A percentile compares a stretch with the other conserved stretches of the same genome.
Evolutionary conservation across 2,797 vertebrate genomes (phyloP).

Genomic region (Pteropus rufus): DNA sequence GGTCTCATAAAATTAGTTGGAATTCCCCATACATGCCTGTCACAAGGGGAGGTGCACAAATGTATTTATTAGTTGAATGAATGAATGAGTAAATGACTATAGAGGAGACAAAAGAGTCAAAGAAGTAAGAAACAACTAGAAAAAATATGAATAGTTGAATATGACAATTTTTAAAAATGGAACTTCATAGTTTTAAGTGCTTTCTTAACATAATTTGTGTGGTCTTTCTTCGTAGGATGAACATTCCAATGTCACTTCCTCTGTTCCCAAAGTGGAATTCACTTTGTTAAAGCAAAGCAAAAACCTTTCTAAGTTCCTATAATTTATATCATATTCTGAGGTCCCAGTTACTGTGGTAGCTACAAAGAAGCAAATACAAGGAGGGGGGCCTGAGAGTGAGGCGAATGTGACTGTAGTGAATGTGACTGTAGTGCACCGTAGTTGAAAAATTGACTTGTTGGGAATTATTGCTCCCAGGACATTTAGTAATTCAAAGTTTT

Average conservation of each 20-base stretch:
- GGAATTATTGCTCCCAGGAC: slow-evolving; percentile 47
- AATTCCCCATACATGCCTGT: neutral
- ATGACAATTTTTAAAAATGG: slow-evolving; percentile 10
- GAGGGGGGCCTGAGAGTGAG: slow-evolving; percentile 12
- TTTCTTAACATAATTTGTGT: slow-evolving; percentile 16
- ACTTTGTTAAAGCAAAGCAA: slow-evolving; percentile 15
- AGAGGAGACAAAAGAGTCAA: neutral
- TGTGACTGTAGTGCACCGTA: slow-evolving; percentile 55
- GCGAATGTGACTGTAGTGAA: slow-evolving; percentile 56
- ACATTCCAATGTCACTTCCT: slow-evolving; percentile 33
- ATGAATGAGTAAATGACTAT: slow-evolving; percentile 12
- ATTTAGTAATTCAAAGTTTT: slow-evolving; percentile 37
- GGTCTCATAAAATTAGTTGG: slow-evolving; percentile 16
- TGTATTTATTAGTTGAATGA: slow-evolving; percentile 7
- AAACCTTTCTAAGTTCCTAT: neutral
- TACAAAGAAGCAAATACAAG: slow-evolving; percentile 60
- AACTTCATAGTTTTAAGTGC: slow-evolving; percentile 40
- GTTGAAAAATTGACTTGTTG: slow-evolving; percentile 39
- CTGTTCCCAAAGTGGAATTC: slow-evolving; percentile 31
- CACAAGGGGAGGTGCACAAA: neutral
- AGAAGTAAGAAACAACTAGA: neutral
- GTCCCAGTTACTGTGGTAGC: slow-evolving; percentile 59
- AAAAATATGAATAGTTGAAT: neutral
- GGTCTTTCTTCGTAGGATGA: neutral
- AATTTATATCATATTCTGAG: slow-evolving; percentile 46